A percentile compares a stretch with the other conserved stretches of the same genome.
phyloP scores from a whole-genome alignment of 2,113 vertebrate species.

The Ophthalmolycus amberensis region DNA sequence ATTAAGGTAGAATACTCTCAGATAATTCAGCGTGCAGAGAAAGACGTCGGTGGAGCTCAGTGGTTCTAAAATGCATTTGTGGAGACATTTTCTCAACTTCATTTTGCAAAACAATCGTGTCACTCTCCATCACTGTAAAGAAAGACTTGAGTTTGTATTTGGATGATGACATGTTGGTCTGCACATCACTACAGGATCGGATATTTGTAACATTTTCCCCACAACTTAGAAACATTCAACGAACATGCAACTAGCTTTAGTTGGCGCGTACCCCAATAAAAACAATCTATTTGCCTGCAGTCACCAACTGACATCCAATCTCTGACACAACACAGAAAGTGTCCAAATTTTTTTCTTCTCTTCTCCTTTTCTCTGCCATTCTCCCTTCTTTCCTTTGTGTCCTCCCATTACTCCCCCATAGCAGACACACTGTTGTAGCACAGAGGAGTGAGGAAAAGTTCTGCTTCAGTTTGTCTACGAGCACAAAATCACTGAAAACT shows the following conservation, averaged over 20 bases:
- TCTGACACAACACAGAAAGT: conserved; percentile 44
- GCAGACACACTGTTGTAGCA: not conserved
- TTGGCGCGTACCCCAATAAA: conserved; percentile 20
- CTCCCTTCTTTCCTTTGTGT: conserved; percentile 39
- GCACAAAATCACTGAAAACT: not conserved
- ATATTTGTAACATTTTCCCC: too few species aligned
- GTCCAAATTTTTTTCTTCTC: conserved; percentile 35
- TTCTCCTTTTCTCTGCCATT: conserved; percentile 32
- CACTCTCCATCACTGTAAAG: conserved; percentile 13
- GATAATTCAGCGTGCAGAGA: not conserved
- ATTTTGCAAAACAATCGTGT: not conserved
- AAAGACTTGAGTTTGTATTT: conserved; percentile 16
- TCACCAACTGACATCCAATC: conserved; percentile 54
- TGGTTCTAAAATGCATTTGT: not conserved
- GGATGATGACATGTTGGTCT: conserved; percentile 1
- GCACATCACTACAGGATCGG: not conserved
- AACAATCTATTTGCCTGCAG: conserved; percentile 44
- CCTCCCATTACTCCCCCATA: conserved; percentile 35
- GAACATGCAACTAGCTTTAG: conserved; percentile 1
- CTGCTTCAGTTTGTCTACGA: conserved; percentile 4
- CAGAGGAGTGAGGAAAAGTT: conserved; percentile 7
- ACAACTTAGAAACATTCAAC: not conserved
- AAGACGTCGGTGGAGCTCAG: not conserved
- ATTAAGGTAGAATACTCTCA: not conserved
- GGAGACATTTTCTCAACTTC: not conserved